Evolutionary conservation across 1,140 invertebrate species (phyloP), one percentile per base, ranked within the genome.

Genomic region (Acromyrmex echinatior): DNA sequence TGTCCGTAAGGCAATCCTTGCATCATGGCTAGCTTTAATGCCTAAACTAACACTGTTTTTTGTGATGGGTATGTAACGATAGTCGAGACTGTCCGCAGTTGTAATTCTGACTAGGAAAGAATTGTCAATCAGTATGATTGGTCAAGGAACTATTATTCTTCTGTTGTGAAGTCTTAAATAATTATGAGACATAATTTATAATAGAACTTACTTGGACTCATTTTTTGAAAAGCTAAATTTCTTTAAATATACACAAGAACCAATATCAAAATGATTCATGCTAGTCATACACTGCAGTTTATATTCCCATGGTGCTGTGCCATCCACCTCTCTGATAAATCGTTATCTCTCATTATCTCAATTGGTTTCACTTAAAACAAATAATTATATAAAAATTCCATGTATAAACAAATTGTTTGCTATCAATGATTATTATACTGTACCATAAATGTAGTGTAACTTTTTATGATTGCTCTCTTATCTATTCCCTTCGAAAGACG

Each of bases 61-160:
- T 73, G 93, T 91, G 73, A 92, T 92, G 35, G 93, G 93, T 62
- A 92, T 93, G 51, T 94, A 94, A 45, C 86, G 89, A 71, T 93
- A 94, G 63, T 90, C 92, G 16, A 90, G 51, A 86, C 92, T 93
- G 60, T 93, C 90, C 12, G 86, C 86, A 6, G 93, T 94, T 35
- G 86, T 89, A 63, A 93, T 90, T 71, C 85, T 90, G 31, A 94
- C 93, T 94, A 49, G 45, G 5, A 92, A 88, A 21, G 1, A 56
- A 71, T 56, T 28, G 53, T 81, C 25, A 3, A 0, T 28, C 10
- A 70, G 28, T 70, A 80, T 3, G 25, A 62, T 9, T 39, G 9
- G 1, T 12, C 56, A 31, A 16, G 14, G 16, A 18, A 51, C n/a
- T 53, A 53, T 25, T 45, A 35, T 14, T 39, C n/a, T 14, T 76